A percentile compares a stretch with the other conserved stretches of the same genome.
phyloP scores from a whole-genome alignment of 2,888 invertebrate species.

The Empis livida region DNA sequence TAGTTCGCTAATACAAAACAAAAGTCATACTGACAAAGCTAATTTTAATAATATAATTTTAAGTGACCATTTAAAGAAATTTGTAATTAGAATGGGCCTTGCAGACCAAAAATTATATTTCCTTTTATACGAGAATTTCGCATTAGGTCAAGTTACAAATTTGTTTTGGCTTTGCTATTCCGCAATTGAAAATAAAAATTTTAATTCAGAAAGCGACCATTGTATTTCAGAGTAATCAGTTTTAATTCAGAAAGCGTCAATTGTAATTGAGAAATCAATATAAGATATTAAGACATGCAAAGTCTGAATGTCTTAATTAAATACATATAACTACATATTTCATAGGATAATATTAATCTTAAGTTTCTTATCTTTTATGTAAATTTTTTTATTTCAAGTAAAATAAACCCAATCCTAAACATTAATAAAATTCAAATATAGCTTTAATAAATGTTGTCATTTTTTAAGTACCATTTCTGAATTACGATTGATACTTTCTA shows the following conservation, averaged over 20 bases:
- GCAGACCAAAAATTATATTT: slow-evolving; percentile 1
- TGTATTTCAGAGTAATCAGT: slow-evolving; percentile 1
- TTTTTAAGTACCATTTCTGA: too few species aligned
- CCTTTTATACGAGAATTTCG: slow-evolving; percentile 2
- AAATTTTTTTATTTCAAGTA: too few species aligned
- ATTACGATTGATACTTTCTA: too few species aligned
- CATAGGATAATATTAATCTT: background rate
- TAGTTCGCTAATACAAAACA: background rate
- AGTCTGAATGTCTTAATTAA: too few species aligned
- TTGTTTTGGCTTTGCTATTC: slow-evolving; percentile 4
- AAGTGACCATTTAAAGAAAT: background rate
- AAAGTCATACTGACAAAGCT: background rate
- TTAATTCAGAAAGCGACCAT: slow-evolving; percentile 1
- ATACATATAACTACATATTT: slow-evolving; percentile 1
- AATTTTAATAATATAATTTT: background rate
- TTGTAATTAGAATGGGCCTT: background rate
- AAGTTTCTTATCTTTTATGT: too few species aligned
- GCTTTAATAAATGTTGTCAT: too few species aligned
- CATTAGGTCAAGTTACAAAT: slow-evolving; percentile 2
- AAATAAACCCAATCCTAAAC: too few species aligned
- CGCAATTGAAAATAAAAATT: slow-evolving; percentile 1
- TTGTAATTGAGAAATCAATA: too few species aligned
- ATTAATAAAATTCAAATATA: too few species aligned
- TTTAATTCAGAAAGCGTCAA: too few species aligned
- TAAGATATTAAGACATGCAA: too few species aligned